phyloP scores from a whole-genome alignment of 2,888 invertebrate species.

The Elmis aenea region DNA sequence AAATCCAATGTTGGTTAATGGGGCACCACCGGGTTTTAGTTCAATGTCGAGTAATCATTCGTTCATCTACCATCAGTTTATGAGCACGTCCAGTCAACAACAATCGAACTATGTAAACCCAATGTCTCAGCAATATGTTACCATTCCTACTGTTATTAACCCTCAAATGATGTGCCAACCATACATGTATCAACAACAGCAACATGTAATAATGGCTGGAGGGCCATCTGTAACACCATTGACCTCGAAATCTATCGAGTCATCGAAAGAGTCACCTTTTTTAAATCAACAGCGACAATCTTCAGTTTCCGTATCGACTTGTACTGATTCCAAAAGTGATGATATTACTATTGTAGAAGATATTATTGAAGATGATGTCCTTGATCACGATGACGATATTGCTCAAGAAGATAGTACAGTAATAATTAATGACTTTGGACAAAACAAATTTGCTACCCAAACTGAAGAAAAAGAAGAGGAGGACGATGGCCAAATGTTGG shows the following conservation, averaged over 20 bases:
- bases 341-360: not conserved
- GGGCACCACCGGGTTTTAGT: constrained; percentile 14
- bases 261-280: constrained; percentile 9
- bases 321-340: constrained; percentile 1
- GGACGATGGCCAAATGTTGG: not conserved
- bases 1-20: constrained; percentile 26
- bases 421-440: constrained; percentile 18
- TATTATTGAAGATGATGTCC: not conserved
- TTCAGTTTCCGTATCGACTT: not conserved
- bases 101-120: constrained; percentile 42
- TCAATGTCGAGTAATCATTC: constrained; percentile 42
- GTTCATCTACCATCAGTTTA: constrained; percentile 55
- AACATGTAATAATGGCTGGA: constrained; percentile 51
- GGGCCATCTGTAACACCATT: constrained; percentile 42
- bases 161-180: constrained; percentile 44
- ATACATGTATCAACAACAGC: constrained; percentile 53
- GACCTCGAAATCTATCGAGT: constrained; percentile 9
- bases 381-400: not conserved
- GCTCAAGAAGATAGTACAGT: constrained; percentile 47
- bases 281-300: not conserved
- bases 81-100: constrained; percentile 46
- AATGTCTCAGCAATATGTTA: constrained; percentile 51
- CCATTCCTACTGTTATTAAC: constrained; percentile 49
- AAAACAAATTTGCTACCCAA: constrained; percentile 7
- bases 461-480: constrained; percentile 6